Evolutionary conservation across 1,140 invertebrate genomes (phyloP), one percentile per base, ranked within the genome.

Genomic region (Nixonia krombeini): DNA sequence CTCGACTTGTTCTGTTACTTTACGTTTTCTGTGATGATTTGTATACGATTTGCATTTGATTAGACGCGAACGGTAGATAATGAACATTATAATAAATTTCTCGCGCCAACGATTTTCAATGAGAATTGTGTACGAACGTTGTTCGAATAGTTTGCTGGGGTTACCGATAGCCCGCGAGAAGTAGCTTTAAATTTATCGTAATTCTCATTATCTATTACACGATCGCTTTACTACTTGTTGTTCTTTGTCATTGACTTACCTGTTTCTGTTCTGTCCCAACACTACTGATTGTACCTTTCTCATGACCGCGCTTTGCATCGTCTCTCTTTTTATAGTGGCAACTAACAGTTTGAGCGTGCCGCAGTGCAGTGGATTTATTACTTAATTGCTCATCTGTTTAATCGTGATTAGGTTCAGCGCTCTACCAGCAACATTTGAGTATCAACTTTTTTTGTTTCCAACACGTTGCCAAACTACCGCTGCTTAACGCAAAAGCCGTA

Each of bases 201-300:
- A 51, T 21, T 12, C 15, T 57, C 61, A 37, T 56, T 47, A 29
- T 51, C 47, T 52, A 31, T 51, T 46, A 26, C 8, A 31, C n/a
- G n/a, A 31, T 29, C 53, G 49, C 53, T 66, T 35, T 50, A 65
- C 49, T 51, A 13, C 10, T 13, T 41, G 38, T 28, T 52, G 28
- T 21, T 21, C n/a, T 21, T 40, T 49, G 33, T 28, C 31, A 8
- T 52, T 64, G 52, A 33, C 52, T 52, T 56, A 21, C 23, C 55
- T 41, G 10, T 44, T 18, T 37, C 17, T n/a, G n/a, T n/a, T n/a
- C n/a, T n/a, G n/a, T n/a, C n/a, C n/a, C n/a, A n/a, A n/a, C n/a
- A n/a, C n/a, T n/a, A n/a, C n/a, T n/a, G n/a, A n/a, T 49, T 38
- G 12, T 38, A 13, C 8, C 1, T 38, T 38, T 6, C 17, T 38